A percentile compares a stretch with the other conserved stretches of the same genome.
These are phyloP conservation scores for Camponotus pennsylvanicus DNA, from an alignment of 1,140 invertebrate genomes.

Conservation along the genomic window DNA sequence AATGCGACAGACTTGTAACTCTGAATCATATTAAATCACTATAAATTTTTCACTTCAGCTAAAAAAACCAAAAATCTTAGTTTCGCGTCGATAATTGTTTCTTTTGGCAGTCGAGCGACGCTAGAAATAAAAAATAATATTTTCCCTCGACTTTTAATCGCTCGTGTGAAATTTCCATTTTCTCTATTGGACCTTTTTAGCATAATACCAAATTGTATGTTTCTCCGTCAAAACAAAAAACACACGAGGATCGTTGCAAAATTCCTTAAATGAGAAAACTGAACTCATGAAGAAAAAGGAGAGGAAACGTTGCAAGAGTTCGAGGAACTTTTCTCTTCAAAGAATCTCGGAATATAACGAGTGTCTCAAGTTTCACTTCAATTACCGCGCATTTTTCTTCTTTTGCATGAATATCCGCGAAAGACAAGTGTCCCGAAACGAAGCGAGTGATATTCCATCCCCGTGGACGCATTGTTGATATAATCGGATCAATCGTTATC, in stretches of 20 bases:
- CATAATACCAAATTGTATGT: slow-evolving; percentile 26
- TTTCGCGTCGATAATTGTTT: not conserved
- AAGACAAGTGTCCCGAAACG: not conserved
- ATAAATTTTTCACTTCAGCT: not conserved
- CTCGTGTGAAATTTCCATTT: not conserved
- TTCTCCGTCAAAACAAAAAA: slow-evolving; percentile 21
- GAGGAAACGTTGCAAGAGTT: slow-evolving; percentile 17
- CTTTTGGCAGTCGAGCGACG: not conserved
- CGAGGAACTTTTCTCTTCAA: not conserved
- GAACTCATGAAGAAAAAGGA: not conserved
- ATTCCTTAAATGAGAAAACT: slow-evolving; percentile 28
- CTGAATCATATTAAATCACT: not conserved
- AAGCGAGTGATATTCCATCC: not conserved
- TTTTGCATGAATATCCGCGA: slow-evolving; percentile 17
- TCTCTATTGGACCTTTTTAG: not conserved
- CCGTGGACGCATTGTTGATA: slow-evolving; percentile 2
- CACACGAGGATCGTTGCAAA: slow-evolving; percentile 8
- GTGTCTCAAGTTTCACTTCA: slow-evolving; percentile 47
- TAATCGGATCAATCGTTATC: slow-evolving; percentile 53
- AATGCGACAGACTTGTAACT: not conserved
- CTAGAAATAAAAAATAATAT: not conserved
- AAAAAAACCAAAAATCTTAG: not conserved
- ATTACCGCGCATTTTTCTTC: slow-evolving; percentile 46
- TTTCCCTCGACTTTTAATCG: slow-evolving; percentile 14
- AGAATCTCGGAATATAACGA: slow-evolving; percentile 29